phyloP scores from a whole-genome alignment of 1,140 invertebrate genomes.

The Anoplophora glabripennis region DNA sequence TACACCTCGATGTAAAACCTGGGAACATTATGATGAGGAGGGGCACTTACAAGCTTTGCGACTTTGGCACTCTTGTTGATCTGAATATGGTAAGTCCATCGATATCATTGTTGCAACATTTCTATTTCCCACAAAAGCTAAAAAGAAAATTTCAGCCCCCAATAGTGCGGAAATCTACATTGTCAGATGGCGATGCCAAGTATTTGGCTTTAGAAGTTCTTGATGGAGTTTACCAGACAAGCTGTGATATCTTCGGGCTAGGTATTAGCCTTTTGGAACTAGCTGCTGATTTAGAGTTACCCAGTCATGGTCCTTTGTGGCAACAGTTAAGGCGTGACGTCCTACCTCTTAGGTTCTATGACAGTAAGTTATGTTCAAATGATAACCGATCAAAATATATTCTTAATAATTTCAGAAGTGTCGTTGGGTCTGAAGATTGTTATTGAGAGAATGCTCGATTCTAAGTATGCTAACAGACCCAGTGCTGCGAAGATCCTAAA shows the following conservation, averaged over 20 bases:
- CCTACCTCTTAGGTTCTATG: constrained; percentile 25
- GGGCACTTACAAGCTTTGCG: constrained; percentile 67
- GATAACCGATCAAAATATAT: background rate
- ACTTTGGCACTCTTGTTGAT: constrained; percentile 73
- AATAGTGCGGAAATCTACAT: constrained; percentile 20
- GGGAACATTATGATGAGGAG: constrained; percentile 69
- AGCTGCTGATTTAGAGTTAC: constrained; percentile 68
- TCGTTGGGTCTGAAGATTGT: constrained; percentile 12
- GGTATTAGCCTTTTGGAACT: constrained; percentile 74
- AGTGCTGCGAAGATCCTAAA: constrained; percentile 19
- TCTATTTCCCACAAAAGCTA: background rate
- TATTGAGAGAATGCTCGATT: constrained; percentile 23
- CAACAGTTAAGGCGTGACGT: constrained; percentile 57
- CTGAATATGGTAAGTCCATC: constrained; percentile 54
- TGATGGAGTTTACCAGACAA: constrained; percentile 59
- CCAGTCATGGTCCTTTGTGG: constrained; percentile 66
- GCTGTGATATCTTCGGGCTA: constrained; percentile 65
- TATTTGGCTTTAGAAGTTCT: constrained; percentile 74
- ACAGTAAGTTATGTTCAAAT: constrained; percentile 22
- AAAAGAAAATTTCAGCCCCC: constrained; percentile 4
- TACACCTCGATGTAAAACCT: constrained; percentile 76
- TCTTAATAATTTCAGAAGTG: constrained; percentile 8
- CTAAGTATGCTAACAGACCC: constrained; percentile 19
- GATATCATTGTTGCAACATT: background rate
- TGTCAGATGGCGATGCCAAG: constrained; percentile 70